A percentile compares a stretch with the other conserved stretches of the same genome.
phyloP scores from a whole-genome alignment of 1,140 invertebrate species.

The Zelostemma sp. region DNA sequence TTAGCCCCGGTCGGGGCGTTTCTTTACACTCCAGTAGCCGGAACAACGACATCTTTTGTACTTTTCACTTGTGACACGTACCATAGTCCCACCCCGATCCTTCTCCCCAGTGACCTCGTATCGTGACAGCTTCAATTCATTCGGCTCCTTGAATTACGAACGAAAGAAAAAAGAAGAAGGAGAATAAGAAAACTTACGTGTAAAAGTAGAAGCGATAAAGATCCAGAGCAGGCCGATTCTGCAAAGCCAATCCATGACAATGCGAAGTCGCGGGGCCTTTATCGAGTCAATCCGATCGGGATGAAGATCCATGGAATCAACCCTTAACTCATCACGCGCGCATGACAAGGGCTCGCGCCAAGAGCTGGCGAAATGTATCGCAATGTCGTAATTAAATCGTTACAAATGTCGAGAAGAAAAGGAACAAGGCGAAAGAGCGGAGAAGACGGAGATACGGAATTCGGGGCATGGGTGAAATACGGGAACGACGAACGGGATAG shows the following conservation, averaged over 20 bases:
- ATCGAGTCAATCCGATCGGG: conserved; percentile 4
- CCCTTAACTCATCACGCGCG: conserved; percentile 30
- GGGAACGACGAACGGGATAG: too few species aligned
- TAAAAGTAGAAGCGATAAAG: conserved; percentile 11
- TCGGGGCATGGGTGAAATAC: too few species aligned
- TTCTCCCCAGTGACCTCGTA: not conserved
- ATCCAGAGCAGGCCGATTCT: conserved; percentile 16
- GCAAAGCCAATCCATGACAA: conserved; percentile 25
- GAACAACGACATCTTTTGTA: conserved; percentile 10
- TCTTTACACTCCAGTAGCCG: not conserved
- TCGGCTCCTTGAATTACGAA: not conserved
- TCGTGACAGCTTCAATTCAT: not conserved
- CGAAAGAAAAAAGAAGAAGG: not conserved
- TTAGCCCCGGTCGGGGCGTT: not conserved
- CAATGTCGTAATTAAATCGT: conserved; percentile 22
- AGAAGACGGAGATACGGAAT: not conserved
- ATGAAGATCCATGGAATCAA: conserved; percentile 17
- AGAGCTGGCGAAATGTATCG: not conserved
- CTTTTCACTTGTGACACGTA: conserved; percentile 11
- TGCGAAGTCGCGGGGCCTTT: not conserved
- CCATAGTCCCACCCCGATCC: not conserved
- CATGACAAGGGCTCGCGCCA: conserved; percentile 32
- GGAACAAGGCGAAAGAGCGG: not conserved
- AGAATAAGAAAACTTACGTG: conserved; percentile 25
- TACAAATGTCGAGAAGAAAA: conserved; percentile 3